Conservation (phyloP, 2,797 vertebrate species). For the Eidolon dupreanum region DNA sequence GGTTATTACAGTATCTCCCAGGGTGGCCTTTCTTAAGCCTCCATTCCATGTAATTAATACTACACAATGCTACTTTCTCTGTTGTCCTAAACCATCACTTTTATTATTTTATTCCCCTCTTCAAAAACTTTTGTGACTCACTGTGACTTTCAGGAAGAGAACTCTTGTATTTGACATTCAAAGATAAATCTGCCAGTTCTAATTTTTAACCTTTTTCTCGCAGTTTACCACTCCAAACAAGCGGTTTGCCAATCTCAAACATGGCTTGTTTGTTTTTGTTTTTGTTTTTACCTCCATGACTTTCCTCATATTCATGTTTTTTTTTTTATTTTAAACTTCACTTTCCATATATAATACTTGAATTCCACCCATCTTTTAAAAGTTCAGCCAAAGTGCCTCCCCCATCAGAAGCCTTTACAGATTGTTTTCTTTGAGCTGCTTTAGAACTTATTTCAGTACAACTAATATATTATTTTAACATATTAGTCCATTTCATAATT, state of each 20-base stretch:
- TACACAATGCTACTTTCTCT: neutral
- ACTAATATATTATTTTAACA: constrained; percentile 12
- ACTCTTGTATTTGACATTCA: neutral
- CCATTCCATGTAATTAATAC: neutral
- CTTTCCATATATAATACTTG: neutral
- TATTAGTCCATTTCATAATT: neutral
- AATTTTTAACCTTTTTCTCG: neutral
- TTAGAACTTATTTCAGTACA: constrained; percentile 18
- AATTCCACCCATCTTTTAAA: neutral
- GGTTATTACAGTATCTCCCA: neutral
- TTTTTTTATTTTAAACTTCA: neutral
- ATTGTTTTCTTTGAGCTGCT: neutral
- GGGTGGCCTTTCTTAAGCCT: neutral
- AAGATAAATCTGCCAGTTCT: neutral
- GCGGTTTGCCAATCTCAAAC: neutral
- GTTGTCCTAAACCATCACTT: neutral
- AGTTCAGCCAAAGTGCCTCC: neutral
- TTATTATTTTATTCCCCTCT: neutral
- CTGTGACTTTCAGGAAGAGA: neutral
- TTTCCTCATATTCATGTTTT: neutral
- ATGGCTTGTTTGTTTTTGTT: neutral
- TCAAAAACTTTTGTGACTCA: neutral
- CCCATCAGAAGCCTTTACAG: neutral
- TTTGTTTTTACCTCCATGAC: neutral
- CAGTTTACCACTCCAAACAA: neutral